Evolutionary conservation across 2,113 vertebrate species (phyloP).

Genomic region (Leptocoma aspasia): DNA sequence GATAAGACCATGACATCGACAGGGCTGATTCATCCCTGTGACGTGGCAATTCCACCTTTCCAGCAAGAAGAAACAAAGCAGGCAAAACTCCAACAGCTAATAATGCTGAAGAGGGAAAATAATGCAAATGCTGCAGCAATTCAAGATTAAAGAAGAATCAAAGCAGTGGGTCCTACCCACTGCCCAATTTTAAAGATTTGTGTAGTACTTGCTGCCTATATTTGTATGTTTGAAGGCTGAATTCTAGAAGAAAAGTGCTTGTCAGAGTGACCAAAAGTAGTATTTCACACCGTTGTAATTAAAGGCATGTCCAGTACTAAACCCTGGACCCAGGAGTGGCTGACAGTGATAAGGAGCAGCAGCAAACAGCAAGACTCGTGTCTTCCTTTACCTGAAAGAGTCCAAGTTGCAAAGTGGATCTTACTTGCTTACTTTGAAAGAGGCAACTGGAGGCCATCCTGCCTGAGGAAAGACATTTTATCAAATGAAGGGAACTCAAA

Average conservation of each 20-base stretch:
- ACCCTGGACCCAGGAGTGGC: background rate
- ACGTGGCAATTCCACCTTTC: background rate
- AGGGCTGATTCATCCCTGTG: background rate
- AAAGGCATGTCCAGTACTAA: background rate
- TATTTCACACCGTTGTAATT: background rate
- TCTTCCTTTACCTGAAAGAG: background rate
- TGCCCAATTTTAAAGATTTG: background rate
- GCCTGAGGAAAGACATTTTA: background rate
- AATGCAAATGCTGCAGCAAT: background rate
- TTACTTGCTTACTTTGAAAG: background rate
- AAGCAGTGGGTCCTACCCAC: background rate
- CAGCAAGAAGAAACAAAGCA: background rate
- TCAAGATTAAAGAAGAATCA: background rate
- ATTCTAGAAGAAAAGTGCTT: background rate
- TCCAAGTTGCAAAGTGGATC: background rate
- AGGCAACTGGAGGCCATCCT: background rate
- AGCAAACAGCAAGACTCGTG: background rate
- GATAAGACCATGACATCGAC: accelerated
- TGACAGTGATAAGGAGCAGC: background rate
- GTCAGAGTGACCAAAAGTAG: background rate
- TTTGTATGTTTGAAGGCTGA: background rate
- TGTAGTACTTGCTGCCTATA: background rate
- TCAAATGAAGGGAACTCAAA: background rate
- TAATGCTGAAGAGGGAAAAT: background rate
- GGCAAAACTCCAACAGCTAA: background rate